phyloP scores from a whole-genome alignment of 2,888 invertebrate genomes.

The Nineta flava region DNA sequence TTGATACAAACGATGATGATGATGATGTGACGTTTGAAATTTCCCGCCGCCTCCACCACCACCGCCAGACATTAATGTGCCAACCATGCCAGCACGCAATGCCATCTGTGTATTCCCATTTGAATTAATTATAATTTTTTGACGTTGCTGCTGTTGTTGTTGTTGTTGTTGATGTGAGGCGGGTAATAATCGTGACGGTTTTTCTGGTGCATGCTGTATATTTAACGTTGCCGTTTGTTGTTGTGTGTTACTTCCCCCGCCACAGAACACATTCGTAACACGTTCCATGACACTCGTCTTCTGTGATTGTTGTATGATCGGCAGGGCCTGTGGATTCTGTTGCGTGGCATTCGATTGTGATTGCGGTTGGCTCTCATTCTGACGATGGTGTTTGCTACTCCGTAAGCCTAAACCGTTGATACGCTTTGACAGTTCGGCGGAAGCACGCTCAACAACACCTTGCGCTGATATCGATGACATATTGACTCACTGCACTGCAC shows the following conservation, averaged over 20 bases:
- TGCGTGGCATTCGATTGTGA: slow-evolving; percentile 10
- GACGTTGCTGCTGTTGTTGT: slow-evolving; percentile 13
- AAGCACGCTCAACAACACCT: slow-evolving; percentile 82
- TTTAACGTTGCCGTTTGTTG: slow-evolving; percentile 9
- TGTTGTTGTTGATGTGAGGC: slow-evolving; percentile 15
- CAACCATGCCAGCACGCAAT: slow-evolving; percentile 17
- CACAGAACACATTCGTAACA: slow-evolving; percentile 74
- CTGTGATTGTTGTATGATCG: slow-evolving; percentile 13
- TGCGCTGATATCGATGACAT: slow-evolving; percentile 78
- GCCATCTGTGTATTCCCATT: slow-evolving; percentile 22
- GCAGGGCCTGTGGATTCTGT: not conserved
- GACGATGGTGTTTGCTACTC: slow-evolving; percentile 34
- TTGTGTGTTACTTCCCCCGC: slow-evolving; percentile 34
- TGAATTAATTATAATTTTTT: slow-evolving; percentile 6
- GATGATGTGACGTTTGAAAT: slow-evolving; percentile 6
- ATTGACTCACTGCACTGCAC: slow-evolving; percentile 10
- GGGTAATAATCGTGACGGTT: slow-evolving; percentile 29
- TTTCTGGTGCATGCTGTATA: slow-evolving; percentile 27
- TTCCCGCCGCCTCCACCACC: slow-evolving; percentile 17
- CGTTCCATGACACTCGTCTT: slow-evolving; percentile 67
- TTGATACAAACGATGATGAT: slow-evolving; percentile 1
- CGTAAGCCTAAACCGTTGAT: slow-evolving; percentile 70
- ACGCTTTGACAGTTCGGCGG: slow-evolving; percentile 75
- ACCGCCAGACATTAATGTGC: slow-evolving; percentile 14
- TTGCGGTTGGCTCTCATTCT: slow-evolving; percentile 10